A percentile compares a stretch with the other conserved stretches of the same genome.
Conservation (phyloP, 1,140 invertebrate species). For the Zaprionus nigranus region DNA sequence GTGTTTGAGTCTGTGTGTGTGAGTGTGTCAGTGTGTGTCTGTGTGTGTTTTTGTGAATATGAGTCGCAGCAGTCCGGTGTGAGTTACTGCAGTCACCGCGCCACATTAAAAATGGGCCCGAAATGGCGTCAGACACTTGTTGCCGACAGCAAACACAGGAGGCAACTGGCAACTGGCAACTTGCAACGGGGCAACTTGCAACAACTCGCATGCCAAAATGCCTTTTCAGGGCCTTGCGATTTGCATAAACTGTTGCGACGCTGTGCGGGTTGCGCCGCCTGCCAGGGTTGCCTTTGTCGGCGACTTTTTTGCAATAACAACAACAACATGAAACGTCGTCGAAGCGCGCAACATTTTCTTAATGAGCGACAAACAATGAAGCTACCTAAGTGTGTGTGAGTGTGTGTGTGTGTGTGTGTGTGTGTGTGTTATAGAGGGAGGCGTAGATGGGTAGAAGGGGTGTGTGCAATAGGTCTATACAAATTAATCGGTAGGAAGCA, state of each 20-base stretch:
- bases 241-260: slow-evolving; percentile 63
- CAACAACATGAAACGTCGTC: slow-evolving; percentile 40
- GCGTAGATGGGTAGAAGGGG: background rate
- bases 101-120: slow-evolving; percentile 5
- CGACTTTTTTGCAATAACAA: slow-evolving; percentile 23
- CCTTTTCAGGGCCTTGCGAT: slow-evolving; percentile 55
- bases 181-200: background rate
- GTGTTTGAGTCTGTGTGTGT: background rate
- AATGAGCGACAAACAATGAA: slow-evolving; percentile 77
- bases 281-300: slow-evolving; percentile 64
- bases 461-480: slow-evolving; percentile 19
- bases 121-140: slow-evolving; percentile 51
- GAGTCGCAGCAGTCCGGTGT: background rate
- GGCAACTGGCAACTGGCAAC: slow-evolving; percentile 1
- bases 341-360: slow-evolving; percentile 76
- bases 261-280: slow-evolving; percentile 7
- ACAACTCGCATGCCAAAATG: slow-evolving; percentile 64
- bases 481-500: slow-evolving; percentile 71
- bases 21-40: background rate
- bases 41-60: background rate
- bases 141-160: slow-evolving; percentile 25
- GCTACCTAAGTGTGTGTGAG: slow-evolving; percentile 18
- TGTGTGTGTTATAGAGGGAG: background rate
- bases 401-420: no score
- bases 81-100: slow-evolving; percentile 7